Evolutionary conservation across 1,140 invertebrate genomes (phyloP), one percentile per base, ranked within the genome.

Genomic region (Geopemphigus sp.): DNA sequence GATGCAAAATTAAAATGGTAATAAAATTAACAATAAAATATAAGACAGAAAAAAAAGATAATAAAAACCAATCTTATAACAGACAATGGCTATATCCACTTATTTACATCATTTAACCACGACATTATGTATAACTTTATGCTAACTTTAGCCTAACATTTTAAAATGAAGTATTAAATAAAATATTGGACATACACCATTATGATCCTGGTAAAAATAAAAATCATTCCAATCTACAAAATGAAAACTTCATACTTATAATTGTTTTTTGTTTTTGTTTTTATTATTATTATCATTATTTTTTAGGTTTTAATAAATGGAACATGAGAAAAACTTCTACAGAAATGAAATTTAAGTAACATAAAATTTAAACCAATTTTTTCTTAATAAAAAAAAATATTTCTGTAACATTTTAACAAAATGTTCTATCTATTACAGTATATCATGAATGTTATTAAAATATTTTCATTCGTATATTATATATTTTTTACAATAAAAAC

Each of bases 201-300:
- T 57, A 76, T 76, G 72, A 54, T 29, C 54, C 1, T 15, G 19
- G 54, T 76, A 59, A 76, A 76, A 76, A 59, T 54, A 73, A 53
- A 29, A 73, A 56, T 19, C 11, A 8, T 39, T 32, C 17, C 56
- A 54, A n/a, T n/a, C 50, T 68, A 68, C n/a, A 26, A 54, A 24
- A 10, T 15, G 19, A 4, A 15, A 53, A 53, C 15, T 53, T 70
- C 47, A 26, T 26, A 17, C 19, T 53, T 29, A 45, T 5, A n/a
- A 11, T 26, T 26, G 47, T 26, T 50, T 70, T 32, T 11, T 70
- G 14, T 19, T 19, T 17, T 72, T 72, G 10, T 57, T 57, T 24
- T 10, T 22, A 57, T 57, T 24, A 8, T 54, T 54, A 54, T 54
- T 54, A 19, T 68, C 1, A 10, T 50, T 17, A 50, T 24, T 47